Percentiles rank a stretch among this genome's conserved stretches.
phyloP scores from a whole-genome alignment of 2,888 invertebrate species.

The Hedychridium roseum region DNA sequence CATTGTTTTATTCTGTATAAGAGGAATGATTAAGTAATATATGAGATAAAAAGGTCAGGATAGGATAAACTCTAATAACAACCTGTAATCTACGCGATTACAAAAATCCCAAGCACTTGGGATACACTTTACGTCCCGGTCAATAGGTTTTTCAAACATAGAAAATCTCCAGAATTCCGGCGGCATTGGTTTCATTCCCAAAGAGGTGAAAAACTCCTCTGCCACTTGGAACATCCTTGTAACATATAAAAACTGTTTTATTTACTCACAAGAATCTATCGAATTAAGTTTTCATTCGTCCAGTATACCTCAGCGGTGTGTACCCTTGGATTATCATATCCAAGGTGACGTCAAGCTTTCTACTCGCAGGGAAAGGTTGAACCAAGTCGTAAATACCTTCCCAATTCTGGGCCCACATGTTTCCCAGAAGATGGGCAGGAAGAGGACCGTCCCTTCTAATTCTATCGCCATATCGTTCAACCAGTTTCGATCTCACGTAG shows the following conservation, averaged over 20 bases:
- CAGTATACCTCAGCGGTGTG: constrained; percentile 72
- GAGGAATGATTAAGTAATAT: constrained; percentile 32
- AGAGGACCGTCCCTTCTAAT: constrained; percentile 78
- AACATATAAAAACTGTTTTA: too few species aligned
- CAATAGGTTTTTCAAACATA: constrained; percentile 78
- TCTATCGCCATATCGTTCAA: constrained; percentile 71
- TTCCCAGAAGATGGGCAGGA: constrained; percentile 85
- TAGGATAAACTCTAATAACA: constrained; percentile 11
- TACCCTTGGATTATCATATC: constrained; percentile 80
- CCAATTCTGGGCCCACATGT: constrained; percentile 89
- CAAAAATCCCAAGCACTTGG: constrained; percentile 89
- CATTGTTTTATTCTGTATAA: constrained; percentile 79
- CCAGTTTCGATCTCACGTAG: constrained; percentile 77
- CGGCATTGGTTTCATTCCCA: constrained; percentile 82
- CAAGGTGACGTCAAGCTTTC: constrained; percentile 77
- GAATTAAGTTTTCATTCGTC: too few species aligned
- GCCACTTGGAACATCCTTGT: constrained; percentile 82
- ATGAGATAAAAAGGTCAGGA: background rate
- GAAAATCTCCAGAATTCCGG: constrained; percentile 87
- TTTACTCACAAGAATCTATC: too few species aligned
- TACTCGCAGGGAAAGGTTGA: constrained; percentile 77
- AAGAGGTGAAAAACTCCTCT: constrained; percentile 83
- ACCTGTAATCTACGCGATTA: constrained; percentile 84
- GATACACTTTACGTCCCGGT: constrained; percentile 76
- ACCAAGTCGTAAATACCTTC: constrained; percentile 77